phyloP scores from a whole-genome alignment of 2,888 invertebrate species.

The Gryllus longicercus region DNA sequence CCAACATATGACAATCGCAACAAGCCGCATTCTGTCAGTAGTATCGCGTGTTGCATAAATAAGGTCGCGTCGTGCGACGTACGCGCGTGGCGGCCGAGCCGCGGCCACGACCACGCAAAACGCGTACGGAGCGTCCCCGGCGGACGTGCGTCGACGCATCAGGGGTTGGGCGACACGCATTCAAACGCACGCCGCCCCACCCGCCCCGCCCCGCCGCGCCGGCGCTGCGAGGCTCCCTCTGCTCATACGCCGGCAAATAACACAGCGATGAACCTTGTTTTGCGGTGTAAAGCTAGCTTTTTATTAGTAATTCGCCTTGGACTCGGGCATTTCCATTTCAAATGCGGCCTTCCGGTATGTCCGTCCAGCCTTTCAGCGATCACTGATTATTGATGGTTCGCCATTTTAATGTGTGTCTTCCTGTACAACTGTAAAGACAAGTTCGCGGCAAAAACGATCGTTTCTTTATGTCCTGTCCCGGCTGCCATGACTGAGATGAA shows the following conservation, averaged over 20 bases:
- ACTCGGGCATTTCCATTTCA: not conserved
- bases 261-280: not conserved
- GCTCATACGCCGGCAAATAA: not conserved
- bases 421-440: conserved; percentile 17
- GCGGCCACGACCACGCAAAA: no score
- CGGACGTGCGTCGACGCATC: no score
- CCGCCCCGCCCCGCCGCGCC: no score
- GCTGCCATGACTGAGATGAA: not conserved
- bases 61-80: no score
- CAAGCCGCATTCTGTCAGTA: no score
- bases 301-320: not conserved
- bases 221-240: not conserved
- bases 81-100: no score
- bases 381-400: not conserved
- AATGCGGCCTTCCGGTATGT: conserved; percentile 17
- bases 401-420: conserved; percentile 10
- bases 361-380: not conserved
- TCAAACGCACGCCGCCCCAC: no score
- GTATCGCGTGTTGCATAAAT: no score
- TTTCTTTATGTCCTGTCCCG: not conserved
- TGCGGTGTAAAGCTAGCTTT: conserved; percentile 17
- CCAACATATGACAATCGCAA: no score
- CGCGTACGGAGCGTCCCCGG: no score
- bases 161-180: no score
- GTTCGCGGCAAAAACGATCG: not conserved